Percentiles rank a stretch among this genome's conserved stretches.
These are phyloP conservation scores for Sander vitreus DNA, from an alignment of 2,113 vertebrate species.

Conservation along the genomic window DNA sequence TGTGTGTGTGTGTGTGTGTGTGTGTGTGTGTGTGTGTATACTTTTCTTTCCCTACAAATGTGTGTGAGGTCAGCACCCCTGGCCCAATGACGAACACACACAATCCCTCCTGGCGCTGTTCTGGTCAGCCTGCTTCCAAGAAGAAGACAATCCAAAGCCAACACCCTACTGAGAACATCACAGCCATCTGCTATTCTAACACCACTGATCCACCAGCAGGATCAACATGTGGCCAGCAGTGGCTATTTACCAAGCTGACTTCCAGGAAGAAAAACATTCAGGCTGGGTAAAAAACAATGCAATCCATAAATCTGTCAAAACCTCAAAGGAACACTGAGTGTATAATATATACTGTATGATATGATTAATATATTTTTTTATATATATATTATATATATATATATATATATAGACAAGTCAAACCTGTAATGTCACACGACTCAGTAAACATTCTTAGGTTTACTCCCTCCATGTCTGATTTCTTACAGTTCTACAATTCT, in stretches of 20 bases:
- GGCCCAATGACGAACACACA: slow-evolving; percentile 4
- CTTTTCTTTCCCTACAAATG: background rate
- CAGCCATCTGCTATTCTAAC: slow-evolving; percentile 68
- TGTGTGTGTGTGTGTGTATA: no score
- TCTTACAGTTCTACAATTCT: background rate
- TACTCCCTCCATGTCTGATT: background rate
- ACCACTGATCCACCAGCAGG: slow-evolving; percentile 15
- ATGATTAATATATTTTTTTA: no score
- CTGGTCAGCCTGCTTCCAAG: slow-evolving; percentile 48
- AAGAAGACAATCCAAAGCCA: slow-evolving; percentile 60
- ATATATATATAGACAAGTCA: no score
- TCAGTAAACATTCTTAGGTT: background rate
- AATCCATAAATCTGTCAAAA: slow-evolving; percentile 39
- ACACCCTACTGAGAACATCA: slow-evolving; percentile 70
- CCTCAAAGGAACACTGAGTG: background rate
- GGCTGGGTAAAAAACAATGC: slow-evolving; percentile 37
- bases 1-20: no score
- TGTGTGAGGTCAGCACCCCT: slow-evolving; percentile 43
- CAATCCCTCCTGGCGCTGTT: slow-evolving; percentile 17
- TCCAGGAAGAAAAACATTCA: slow-evolving; percentile 34
- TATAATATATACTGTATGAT: no score
- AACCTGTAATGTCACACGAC: no score
- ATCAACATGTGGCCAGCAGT: slow-evolving; percentile 31
- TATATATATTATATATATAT: no score
- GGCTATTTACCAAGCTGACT: slow-evolving; percentile 8